Conservation (phyloP, 1,140 invertebrate species). For the Agraylea sexmaculata region DNA sequence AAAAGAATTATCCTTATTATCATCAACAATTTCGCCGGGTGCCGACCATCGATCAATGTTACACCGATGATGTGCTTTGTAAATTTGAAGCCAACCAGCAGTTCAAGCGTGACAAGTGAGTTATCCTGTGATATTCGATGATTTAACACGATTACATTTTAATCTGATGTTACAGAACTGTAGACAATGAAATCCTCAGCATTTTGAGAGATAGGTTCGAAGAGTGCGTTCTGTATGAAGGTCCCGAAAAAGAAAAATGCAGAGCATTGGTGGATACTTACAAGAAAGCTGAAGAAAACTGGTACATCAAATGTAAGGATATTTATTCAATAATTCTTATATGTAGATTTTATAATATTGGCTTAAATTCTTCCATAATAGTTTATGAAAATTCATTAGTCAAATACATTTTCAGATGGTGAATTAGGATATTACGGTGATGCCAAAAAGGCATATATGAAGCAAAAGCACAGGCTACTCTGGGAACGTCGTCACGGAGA, state of each 20-base stretch:
- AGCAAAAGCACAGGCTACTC: constrained; percentile 95
- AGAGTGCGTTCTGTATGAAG: constrained; percentile 73
- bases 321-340: no score
- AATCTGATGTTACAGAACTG: constrained; percentile 43
- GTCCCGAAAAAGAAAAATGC: constrained; percentile 57
- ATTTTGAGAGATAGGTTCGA: constrained; percentile 74
- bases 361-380: constrained; percentile 1
- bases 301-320: constrained; percentile 86
- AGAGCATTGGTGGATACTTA: constrained; percentile 56
- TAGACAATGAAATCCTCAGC: constrained; percentile 76
- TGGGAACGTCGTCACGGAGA: constrained; percentile 90
- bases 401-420: constrained; percentile 59
- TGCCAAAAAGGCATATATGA: constrained; percentile 80
- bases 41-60: constrained; percentile 91
- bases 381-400: background rate
- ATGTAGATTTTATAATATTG: constrained; percentile 4
- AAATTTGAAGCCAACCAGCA: constrained; percentile 84
- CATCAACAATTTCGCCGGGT: constrained; percentile 84
- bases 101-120: constrained; percentile 80
- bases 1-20: constrained; percentile 81
- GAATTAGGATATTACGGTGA: constrained; percentile 67
- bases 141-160: no score
- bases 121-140: no score
- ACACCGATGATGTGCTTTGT: constrained; percentile 76
- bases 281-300: constrained; percentile 69